Base-by-base conservation (phyloP, 2,888 invertebrate species). In the Stomorhina lunata region DNA sequence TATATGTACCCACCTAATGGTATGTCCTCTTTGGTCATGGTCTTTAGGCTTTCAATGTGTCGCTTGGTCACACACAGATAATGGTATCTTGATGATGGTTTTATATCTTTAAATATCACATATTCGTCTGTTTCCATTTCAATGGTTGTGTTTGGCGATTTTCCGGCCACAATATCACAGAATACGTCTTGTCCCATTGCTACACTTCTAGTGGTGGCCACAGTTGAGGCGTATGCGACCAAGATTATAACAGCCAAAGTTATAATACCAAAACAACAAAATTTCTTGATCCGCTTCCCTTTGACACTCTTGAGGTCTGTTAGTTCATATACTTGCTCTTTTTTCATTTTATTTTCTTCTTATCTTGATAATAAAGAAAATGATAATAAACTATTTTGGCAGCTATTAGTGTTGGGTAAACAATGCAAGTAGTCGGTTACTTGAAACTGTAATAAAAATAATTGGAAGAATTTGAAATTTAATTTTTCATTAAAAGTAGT, bases 1-100 rank as follows among this genome's bases (percentile, higher is more conserved):
- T 2, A 17, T 7, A 2, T 6, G 7, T 17, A 53, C 93, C 93
- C 92, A 97, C 97, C 93, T 88, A 96, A 90, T 84, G 92, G 92
- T 90, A 94, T 94, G 92, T 97, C 94, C 20, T 93, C 92, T 6
- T 92, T 87, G 37, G 92, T 93, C 34, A 98, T 92, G n/a, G 89
- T 89, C 89, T 95, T 96, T 0, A 94, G 94, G 91, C 95, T 95
- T 22, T 93, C 92, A 77, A 96, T 95, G 89, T 98, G 98, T 48
- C 92, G 91, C 88, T 95, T 95, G 0, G 97, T 94, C 34, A 97
- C 92, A 15, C 96, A 94, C 80, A 98, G 92, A 87, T 95, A 94
- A 89, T 98, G 98, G 90, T 95, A 93, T 12, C 93, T 93, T 0
- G 96, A 93, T 0, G 95, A 96, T 3, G 98, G 98, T 88, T 94